Evolutionary conservation across 1,140 invertebrate genomes (phyloP), one percentile per base, ranked within the genome.

Genomic region (Camponotus vicinus): DNA sequence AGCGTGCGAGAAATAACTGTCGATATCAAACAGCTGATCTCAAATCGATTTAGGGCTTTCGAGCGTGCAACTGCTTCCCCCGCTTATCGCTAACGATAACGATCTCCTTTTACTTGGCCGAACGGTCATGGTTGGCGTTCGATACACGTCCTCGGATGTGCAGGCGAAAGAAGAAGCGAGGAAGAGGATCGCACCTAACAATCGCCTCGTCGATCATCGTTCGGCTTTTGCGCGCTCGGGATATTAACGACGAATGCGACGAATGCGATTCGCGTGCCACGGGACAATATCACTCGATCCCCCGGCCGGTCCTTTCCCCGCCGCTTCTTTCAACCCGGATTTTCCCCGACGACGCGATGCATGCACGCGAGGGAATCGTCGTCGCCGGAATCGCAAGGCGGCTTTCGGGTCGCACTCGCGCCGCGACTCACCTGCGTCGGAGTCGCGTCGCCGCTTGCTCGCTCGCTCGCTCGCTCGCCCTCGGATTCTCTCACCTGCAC

Each of bases 391-490:
- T 32, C 15, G 70, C 18, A 8, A 70, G 57, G 57, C 64, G 67
- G 37, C 32, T 70, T 59, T 49, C 70, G 7, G 21, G 49, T 80
- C 66, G 66, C 79, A 73, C 63, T 57, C 6, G 27, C 55, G 55
- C 55, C 32, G 49, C 64, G 80, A 87, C 90, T 91, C 89, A 91
- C 90, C 89, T 90, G 88, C 37, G 40, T 79, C 55, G 49, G 13
- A 49, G 61, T 13, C 52, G 49, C 45, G 45, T n/a, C 42, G 66
- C 49, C 78, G 55, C 34, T 66, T 15, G 21, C 59, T 40, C 61
- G 49, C 49, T 76, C 78, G 49, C 49, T 76, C 78, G 55, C 34
- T 66, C 13, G 21, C 59, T 40, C 61, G 49, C 49, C 59, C n/a
- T 18, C 71, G n/a, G 42, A 5, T 66, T 70, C 18, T 84, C 42